Conservation (phyloP, 2,888 invertebrate genomes). For the Eilema depressum region DNA sequence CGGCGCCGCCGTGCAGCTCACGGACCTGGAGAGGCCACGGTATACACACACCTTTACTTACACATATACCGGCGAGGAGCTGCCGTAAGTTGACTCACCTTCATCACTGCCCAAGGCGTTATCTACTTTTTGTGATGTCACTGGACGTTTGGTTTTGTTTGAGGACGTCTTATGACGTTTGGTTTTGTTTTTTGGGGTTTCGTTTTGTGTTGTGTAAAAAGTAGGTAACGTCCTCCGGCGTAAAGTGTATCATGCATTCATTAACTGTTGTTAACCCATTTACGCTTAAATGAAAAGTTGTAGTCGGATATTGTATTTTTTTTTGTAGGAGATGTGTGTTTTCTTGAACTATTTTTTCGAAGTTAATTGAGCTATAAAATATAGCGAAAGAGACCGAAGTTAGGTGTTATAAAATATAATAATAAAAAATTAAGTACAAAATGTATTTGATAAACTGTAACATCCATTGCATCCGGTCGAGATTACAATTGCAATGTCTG, state of each 20-base stretch:
- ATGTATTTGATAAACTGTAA: too few relatives aligned
- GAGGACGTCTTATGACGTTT: too few relatives aligned
- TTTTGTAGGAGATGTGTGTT: too few relatives aligned
- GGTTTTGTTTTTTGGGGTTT: neutral
- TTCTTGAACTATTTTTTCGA: neutral
- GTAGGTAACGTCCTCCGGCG: constrained; percentile 19
- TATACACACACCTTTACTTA: constrained; percentile 38
- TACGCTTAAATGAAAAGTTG: neutral
- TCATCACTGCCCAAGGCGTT: constrained; percentile 1
- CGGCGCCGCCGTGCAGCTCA: constrained; percentile 87
- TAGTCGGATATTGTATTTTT: neutral
- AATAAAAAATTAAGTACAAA: too few relatives aligned
- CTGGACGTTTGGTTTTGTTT: neutral
- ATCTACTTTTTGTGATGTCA: constrained; percentile 2
- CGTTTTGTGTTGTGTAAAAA: neutral
- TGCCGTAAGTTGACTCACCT: constrained; percentile 20
- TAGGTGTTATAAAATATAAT: too few relatives aligned
- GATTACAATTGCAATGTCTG: too few relatives aligned
- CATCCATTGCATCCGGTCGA: too few relatives aligned
- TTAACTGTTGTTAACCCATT: constrained; percentile 10
- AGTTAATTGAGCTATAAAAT: neutral
- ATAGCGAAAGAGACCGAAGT: too few relatives aligned
- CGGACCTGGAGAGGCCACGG: constrained; percentile 77
- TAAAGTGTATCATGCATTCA: constrained; percentile 32
- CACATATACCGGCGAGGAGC: constrained; percentile 23